These are phyloP conservation scores for Mylabris phalerata DNA, from an alignment of 1,140 invertebrate species.

Conservation along the genomic window DNA sequence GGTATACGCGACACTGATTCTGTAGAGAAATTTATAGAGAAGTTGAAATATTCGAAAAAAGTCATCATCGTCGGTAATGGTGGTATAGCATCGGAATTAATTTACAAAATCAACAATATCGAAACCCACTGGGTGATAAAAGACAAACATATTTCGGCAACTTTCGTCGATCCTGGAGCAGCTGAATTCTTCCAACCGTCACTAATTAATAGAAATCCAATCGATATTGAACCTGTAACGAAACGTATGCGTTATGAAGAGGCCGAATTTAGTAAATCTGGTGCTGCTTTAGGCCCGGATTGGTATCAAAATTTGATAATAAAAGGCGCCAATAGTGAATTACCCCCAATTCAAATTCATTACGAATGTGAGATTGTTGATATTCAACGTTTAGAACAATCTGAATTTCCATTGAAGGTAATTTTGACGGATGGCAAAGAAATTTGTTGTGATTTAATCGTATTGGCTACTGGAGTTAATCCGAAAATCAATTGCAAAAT, in stretches of 20 bases:
- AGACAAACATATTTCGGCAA: conserved; percentile 84
- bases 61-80: conserved; percentile 92
- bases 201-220: conserved; percentile 30
- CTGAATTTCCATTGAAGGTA: conserved; percentile 63
- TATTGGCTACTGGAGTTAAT: conserved; percentile 91
- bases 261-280: conserved; percentile 47
- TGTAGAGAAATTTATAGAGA: conserved; percentile 69
- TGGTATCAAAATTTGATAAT: conserved; percentile 74
- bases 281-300: conserved; percentile 90
- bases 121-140: conserved; percentile 91
- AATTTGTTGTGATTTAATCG: conserved; percentile 82
- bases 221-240: conserved; percentile 36
- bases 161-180: conserved; percentile 93
- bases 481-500: conserved; percentile 58
- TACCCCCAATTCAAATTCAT: conserved; percentile 45
- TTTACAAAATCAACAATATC: conserved; percentile 77
- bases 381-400: conserved; percentile 32
- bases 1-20: conserved; percentile 96
- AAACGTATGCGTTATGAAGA: conserved; percentile 67
- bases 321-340: conserved; percentile 48
- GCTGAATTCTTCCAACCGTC: conserved; percentile 79
- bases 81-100: conserved; percentile 94
- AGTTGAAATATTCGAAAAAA: conserved; percentile 58
- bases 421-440: conserved; percentile 67
- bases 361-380: conserved; percentile 66